phyloP scores from a whole-genome alignment of 30 jellyfish, hydroid and myxozoan species.

The Clytia hemisphaerica region DNA sequence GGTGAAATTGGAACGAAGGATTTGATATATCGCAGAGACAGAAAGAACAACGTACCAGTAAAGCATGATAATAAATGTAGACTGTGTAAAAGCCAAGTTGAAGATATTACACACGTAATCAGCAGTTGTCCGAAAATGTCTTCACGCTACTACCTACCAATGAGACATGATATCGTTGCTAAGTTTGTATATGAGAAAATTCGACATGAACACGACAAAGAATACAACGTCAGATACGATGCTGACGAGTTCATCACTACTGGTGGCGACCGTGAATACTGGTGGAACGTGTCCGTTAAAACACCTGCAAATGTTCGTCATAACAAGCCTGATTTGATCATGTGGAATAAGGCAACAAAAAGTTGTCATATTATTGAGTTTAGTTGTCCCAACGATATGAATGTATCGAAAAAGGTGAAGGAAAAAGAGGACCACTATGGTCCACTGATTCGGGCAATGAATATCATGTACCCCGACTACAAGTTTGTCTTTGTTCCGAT shows the following conservation, averaged over 20 bases:
- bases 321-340: neutral
- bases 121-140: constrained; percentile 16
- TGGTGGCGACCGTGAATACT: neutral
- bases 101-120: constrained; percentile 11
- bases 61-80: neutral
- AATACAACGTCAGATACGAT: neutral
- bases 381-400: constrained; percentile 1
- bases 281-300: neutral
- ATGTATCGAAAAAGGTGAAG: neutral
- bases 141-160: constrained; percentile 7
- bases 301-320: neutral
- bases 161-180: constrained; percentile 10
- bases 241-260: neutral
- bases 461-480: constrained; percentile 1
- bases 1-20: too few relatives aligned
- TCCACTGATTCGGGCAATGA: constrained; percentile 4
- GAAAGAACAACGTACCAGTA: neutral
- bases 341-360: too few relatives aligned
- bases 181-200: neutral
- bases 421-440: constrained; percentile 16
- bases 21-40: neutral
- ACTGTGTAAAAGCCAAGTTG: neutral
- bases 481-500: too few relatives aligned
- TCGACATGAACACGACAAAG: neutral
- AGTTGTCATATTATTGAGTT: too few relatives aligned